Conservation (phyloP, 2,113 vertebrate species). For the Alexandromys fortis region DNA sequence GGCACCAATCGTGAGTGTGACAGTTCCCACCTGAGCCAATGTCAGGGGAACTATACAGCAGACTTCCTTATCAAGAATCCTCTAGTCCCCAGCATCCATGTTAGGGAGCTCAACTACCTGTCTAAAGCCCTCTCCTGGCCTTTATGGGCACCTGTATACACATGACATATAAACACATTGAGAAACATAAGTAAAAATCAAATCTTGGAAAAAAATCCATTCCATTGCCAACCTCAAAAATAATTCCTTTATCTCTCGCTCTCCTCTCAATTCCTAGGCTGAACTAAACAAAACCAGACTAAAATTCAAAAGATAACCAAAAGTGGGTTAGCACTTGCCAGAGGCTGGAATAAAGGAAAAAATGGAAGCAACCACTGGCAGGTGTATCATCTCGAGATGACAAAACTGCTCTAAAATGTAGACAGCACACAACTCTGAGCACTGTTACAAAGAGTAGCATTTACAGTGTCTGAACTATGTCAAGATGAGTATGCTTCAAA, state of each 20-base stretch:
- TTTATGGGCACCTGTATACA: background rate
- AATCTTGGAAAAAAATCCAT: background rate
- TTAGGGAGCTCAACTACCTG: no score
- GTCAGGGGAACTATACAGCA: background rate
- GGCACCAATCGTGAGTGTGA: background rate
- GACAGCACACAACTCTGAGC: background rate
- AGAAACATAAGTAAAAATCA: background rate
- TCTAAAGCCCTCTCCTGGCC: background rate
- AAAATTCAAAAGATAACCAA: conserved; percentile 6
- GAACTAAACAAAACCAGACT: conserved; percentile 13
- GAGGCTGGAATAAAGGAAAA: background rate
- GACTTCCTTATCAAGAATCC: conserved; percentile 29
- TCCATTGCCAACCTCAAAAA: conserved; percentile 19
- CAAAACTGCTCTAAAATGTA: conserved; percentile 45
- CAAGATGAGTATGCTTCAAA: conserved; percentile 25
- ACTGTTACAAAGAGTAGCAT: background rate
- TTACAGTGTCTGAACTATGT: background rate
- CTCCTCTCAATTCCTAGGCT: background rate
- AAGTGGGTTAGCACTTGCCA: background rate
- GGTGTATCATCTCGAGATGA: background rate
- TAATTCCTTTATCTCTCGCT: background rate
- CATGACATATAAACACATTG: background rate
- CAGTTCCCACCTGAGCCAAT: conserved; percentile 4
- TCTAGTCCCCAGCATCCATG: background rate
- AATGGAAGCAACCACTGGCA: background rate